Conservation (phyloP, 2,113 vertebrate genomes). For the Heteronetta atricapilla region DNA sequence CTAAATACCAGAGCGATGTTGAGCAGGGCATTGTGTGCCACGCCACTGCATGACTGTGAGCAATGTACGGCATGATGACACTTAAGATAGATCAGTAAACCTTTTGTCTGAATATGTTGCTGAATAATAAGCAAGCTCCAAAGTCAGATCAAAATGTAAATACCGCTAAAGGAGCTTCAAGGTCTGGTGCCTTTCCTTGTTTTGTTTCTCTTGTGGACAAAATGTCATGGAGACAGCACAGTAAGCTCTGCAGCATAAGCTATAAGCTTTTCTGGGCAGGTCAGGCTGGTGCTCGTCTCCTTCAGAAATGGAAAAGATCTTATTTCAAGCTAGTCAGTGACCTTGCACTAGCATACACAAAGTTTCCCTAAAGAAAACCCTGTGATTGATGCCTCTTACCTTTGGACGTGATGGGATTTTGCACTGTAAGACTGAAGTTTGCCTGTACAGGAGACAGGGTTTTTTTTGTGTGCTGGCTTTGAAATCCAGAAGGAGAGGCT, state of each 20-base stretch:
- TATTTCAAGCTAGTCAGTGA: background rate
- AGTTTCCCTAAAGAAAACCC: background rate
- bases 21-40: background rate
- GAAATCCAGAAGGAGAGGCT: background rate
- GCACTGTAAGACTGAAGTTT: background rate
- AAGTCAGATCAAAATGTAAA: background rate
- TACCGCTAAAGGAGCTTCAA: background rate
- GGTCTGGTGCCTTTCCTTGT: background rate
- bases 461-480: background rate
- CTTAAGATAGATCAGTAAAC: background rate
- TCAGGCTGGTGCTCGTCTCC: background rate
- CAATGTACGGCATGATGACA: background rate
- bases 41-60: background rate
- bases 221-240: background rate
- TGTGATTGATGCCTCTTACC: background rate
- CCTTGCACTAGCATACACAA: background rate
- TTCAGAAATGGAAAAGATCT: background rate
- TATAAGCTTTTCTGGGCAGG: background rate
- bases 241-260: background rate
- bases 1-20: background rate
- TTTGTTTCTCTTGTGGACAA: background rate
- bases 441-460: background rate
- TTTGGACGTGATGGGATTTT: background rate
- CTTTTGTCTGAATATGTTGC: background rate
- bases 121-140: background rate